These are phyloP conservation scores for Gouania willdenowi DNA, from an alignment of 2,797 vertebrate genomes.

Conservation along the genomic window DNA sequence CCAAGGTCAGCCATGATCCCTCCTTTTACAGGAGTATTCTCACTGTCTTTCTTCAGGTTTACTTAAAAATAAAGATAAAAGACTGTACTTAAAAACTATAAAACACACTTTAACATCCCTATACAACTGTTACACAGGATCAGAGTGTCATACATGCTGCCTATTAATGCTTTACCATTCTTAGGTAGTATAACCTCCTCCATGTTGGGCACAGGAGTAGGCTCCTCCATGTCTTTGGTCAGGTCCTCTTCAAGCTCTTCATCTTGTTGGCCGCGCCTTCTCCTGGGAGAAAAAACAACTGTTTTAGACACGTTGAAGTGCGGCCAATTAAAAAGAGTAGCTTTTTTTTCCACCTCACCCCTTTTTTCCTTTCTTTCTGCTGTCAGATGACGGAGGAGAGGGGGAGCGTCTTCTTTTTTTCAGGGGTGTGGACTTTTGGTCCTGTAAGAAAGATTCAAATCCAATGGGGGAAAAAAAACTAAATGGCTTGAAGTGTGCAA, in stretches of 20 bases:
- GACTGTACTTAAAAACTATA: neutral
- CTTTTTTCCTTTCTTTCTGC: conserved; percentile 92
- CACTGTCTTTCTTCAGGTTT: conserved; percentile 97
- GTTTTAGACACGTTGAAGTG: neutral
- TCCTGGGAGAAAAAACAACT: conserved; percentile 44
- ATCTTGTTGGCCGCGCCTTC: conserved; percentile 80
- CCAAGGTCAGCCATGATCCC: conserved; percentile 94
- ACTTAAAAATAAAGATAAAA: conserved; percentile 75
- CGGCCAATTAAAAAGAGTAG: neutral
- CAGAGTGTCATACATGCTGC: neutral
- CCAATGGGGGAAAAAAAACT: conserved; percentile 34
- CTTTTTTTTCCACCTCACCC: conserved; percentile 71
- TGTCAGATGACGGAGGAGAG: conserved; percentile 85
- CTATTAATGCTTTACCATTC: conserved; percentile 75
- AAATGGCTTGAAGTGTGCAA: neutral
- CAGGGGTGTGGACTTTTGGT: conserved; percentile 78
- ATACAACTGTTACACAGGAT: neutral
- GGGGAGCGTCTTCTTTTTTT: conserved; percentile 92
- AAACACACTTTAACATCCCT: neutral
- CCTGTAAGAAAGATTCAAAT: conserved; percentile 68
- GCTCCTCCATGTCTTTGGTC: conserved; percentile 98
- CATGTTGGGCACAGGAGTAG: conserved; percentile 93
- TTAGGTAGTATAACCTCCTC: conserved; percentile 95
- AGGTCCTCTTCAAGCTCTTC: conserved; percentile 92
- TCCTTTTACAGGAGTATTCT: conserved; percentile 96